These are phyloP conservation scores for Leptopilina clavipes DNA, from an alignment of 1,140 invertebrate species.

Conservation along the genomic window DNA sequence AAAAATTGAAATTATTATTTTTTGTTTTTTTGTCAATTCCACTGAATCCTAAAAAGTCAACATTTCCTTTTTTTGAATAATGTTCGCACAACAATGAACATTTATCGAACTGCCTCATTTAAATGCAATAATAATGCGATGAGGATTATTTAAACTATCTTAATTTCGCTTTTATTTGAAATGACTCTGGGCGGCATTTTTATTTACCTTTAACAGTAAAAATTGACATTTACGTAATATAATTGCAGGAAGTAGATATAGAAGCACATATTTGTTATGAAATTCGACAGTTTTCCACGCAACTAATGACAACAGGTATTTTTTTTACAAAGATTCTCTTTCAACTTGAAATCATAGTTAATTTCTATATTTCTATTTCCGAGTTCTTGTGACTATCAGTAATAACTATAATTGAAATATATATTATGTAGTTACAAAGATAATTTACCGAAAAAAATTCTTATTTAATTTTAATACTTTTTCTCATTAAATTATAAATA, in stretches of 20 bases:
- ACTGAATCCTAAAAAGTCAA: no score
- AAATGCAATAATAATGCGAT: background rate
- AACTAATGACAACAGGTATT: slow-evolving; percentile 1
- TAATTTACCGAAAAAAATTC: background rate
- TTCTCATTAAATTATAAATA: no score
- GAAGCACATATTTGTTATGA: slow-evolving; percentile 26
- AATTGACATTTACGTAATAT: slow-evolving; percentile 16
- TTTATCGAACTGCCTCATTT: slow-evolving; percentile 29
- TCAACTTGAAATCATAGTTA: slow-evolving; percentile 4
- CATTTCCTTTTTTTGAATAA: slow-evolving; percentile 1
- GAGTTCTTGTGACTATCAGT: background rate
- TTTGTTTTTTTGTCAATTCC: slow-evolving; percentile 38
- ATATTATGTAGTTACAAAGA: no score
- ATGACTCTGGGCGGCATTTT: background rate
- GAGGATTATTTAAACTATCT: slow-evolving; percentile 1
- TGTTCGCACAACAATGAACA: background rate
- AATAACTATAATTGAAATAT: background rate
- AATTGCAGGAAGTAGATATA: slow-evolving; percentile 24
- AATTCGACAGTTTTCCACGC: slow-evolving; percentile 13
- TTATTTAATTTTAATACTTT: background rate
- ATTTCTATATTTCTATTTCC: background rate
- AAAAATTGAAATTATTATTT: no score
- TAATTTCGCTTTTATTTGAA: slow-evolving; percentile 23
- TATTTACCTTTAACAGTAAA: background rate
- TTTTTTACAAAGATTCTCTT: background rate